These are phyloP conservation scores for Dryadula phaetusa DNA, from an alignment of 2,888 invertebrate species.

Conservation along the genomic window DNA sequence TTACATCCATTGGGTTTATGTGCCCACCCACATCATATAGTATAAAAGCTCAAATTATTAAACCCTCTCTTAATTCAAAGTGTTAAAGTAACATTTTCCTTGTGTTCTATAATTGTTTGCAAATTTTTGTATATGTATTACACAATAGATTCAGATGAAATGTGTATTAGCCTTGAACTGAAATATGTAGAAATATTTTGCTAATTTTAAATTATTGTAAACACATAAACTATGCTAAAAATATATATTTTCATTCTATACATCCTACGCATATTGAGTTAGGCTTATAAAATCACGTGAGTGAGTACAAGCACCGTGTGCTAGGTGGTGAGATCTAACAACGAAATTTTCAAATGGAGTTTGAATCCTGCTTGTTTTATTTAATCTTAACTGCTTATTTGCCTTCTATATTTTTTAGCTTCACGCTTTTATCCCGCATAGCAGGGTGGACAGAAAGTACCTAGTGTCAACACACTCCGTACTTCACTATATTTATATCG, in stretches of 20 bases:
- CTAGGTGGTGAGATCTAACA: too few species aligned
- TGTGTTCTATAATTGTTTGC: slow-evolving; percentile 27
- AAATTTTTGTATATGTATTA: slow-evolving; percentile 39
- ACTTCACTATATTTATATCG: too few species aligned
- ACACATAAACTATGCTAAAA: slow-evolving; percentile 9
- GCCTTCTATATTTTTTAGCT: too few species aligned
- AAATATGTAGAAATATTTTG: slow-evolving; percentile 34
- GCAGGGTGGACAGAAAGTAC: too few species aligned
- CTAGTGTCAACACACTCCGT: too few species aligned
- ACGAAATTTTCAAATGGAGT: too few species aligned
- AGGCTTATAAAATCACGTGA: neutral
- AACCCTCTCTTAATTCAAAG: neutral
- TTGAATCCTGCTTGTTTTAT: too few species aligned
- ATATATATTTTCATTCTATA: neutral
- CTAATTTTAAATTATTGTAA: slow-evolving; percentile 28
- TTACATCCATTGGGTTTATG: slow-evolving; percentile 35
- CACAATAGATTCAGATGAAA: slow-evolving; percentile 39
- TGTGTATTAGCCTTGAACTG: slow-evolving; percentile 42
- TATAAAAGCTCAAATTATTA: slow-evolving; percentile 11
- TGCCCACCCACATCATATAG: slow-evolving; percentile 39
- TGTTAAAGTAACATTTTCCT: slow-evolving; percentile 26
- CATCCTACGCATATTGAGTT: neutral
- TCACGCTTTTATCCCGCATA: too few species aligned
- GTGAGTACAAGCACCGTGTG: too few species aligned
- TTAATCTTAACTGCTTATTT: too few species aligned